These are phyloP conservation scores for Aphelocoma californica DNA, from an alignment of 2,797 vertebrate genomes.

Conservation along the genomic window DNA sequence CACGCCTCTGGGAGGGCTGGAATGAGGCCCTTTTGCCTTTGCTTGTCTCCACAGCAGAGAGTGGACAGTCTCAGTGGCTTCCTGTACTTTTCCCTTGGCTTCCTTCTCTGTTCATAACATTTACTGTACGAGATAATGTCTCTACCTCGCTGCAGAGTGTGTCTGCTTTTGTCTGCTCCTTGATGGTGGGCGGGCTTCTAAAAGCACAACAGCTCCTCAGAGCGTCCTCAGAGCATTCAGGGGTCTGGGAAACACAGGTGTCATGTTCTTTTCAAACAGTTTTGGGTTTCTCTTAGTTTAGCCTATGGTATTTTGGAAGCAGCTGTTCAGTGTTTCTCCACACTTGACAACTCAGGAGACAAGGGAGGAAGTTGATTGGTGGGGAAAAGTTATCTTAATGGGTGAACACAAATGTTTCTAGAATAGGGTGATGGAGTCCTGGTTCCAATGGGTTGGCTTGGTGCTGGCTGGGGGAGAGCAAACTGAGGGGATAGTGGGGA, in stretches of 20 bases:
- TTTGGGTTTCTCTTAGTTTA: not conserved
- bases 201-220: not conserved
- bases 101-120: not conserved
- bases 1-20: not conserved
- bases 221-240: not conserved
- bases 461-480: not conserved
- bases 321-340: not conserved
- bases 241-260: not conserved
- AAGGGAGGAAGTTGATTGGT: not conserved
- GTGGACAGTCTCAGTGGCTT: not conserved
- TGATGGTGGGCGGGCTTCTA: not conserved
- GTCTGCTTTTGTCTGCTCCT: not conserved
- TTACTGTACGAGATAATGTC: fast-evolving
- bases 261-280: not conserved
- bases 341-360: fast-evolving
- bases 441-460: not conserved
- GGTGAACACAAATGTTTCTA: not conserved
- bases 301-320: not conserved
- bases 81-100: not conserved
- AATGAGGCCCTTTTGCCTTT: not conserved
- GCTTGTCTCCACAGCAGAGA: not conserved
- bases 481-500: not conserved
- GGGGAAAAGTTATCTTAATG: not conserved
- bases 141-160: not conserved
- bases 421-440: not conserved